phyloP scores from a whole-genome alignment of 1,140 invertebrate species.

The Babylonia areolata region DNA sequence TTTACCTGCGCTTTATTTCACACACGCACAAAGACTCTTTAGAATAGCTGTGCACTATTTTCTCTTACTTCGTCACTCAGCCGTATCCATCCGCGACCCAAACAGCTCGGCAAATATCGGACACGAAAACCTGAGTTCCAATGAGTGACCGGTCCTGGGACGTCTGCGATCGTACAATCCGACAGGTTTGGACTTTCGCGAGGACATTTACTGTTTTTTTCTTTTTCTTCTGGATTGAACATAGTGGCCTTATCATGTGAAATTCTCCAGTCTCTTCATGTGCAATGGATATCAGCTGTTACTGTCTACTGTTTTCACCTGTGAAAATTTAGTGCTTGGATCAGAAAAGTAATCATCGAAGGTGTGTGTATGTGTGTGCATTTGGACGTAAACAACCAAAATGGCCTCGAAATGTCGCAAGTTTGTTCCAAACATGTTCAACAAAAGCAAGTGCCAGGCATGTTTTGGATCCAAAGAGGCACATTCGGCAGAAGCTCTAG shows the following conservation, averaged over 20 bases:
- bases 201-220: neutral
- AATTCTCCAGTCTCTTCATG: neutral
- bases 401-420: conserved; percentile 85
- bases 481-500: conserved; percentile 95
- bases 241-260: neutral
- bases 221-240: neutral
- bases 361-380: neutral
- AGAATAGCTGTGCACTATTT: neutral
- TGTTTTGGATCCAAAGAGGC: conserved; percentile 97
- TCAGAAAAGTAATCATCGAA: neutral
- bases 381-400: conserved; percentile 51
- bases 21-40: neutral
- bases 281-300: neutral
- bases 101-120: conserved; percentile 22
- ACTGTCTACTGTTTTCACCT: neutral
- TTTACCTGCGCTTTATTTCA: neutral
- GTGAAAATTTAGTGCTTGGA: neutral
- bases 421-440: conserved; percentile 98
- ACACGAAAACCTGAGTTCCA: neutral
- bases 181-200: neutral
- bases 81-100: conserved; percentile 20
- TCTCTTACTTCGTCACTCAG: neutral
- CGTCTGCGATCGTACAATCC: conserved; percentile 5
- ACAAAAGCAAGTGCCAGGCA: conserved; percentile 98
- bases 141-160: conserved; percentile 39